Conservation (phyloP, 2,888 invertebrate species). For the Dryocosmus kuriphilus region DNA sequence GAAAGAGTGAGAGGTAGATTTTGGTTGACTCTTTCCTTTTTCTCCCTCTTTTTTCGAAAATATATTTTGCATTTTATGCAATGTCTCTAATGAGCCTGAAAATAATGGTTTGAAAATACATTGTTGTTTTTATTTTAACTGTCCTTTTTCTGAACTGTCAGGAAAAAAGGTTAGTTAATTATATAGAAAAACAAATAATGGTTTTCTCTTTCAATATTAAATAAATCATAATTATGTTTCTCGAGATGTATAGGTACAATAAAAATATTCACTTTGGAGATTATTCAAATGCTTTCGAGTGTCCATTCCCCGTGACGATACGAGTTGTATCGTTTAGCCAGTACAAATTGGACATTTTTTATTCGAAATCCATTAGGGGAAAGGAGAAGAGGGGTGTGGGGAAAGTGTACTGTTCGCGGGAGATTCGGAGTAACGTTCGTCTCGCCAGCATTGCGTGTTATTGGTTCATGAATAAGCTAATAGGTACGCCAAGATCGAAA, state of each 20-base stretch:
- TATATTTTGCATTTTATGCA: too few species aligned
- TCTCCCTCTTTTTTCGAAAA: too few species aligned
- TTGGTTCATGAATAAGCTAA: slow-evolving; percentile 64
- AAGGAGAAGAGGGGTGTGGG: slow-evolving; percentile 9
- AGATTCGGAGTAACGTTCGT: slow-evolving; percentile 50
- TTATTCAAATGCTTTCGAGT: slow-evolving; percentile 23
- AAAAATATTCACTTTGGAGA: slow-evolving; percentile 15
- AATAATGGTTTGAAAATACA: too few species aligned
- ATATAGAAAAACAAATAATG: too few species aligned
- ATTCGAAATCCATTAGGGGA: slow-evolving; percentile 56
- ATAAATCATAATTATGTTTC: neutral
- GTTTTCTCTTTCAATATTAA: too few species aligned
- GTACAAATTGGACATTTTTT: slow-evolving; percentile 59
- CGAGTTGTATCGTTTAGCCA: slow-evolving; percentile 57
- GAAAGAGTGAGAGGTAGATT: too few species aligned
- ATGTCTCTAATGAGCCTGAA: too few species aligned
- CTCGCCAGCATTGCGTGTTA: slow-evolving; percentile 59
- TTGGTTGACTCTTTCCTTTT: too few species aligned
- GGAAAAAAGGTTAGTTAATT: too few species aligned
- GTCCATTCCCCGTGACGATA: slow-evolving; percentile 23
- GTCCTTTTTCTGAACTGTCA: too few species aligned
- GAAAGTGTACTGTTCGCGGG: slow-evolving; percentile 43
- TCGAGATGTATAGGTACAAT: neutral
- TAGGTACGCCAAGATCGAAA: slow-evolving; percentile 56
- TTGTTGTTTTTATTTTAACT: too few species aligned